A percentile compares a stretch with the other conserved stretches of the same genome.
Evolutionary conservation across 2,888 invertebrate genomes (phyloP).

Genomic region (Drosophila prolongata): DNA sequence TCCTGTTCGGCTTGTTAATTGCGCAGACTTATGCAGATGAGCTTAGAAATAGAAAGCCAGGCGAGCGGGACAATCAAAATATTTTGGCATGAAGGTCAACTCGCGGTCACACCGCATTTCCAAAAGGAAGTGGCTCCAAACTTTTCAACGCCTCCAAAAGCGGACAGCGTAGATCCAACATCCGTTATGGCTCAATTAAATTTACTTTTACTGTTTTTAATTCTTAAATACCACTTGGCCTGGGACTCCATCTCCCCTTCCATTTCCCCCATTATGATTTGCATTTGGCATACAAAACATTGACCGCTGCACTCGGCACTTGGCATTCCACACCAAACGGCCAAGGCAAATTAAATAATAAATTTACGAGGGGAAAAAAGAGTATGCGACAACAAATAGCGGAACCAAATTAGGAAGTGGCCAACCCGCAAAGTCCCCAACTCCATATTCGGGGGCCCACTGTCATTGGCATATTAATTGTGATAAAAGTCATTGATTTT

Average conservation of each 20-base stretch:
- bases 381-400: slow-evolving; percentile 63
- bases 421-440: slow-evolving; percentile 53
- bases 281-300: slow-evolving; percentile 76
- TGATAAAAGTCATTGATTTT: slow-evolving; percentile 28
- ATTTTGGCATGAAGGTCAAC: slow-evolving; percentile 67
- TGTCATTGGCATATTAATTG: slow-evolving; percentile 69
- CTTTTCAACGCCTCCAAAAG: slow-evolving; percentile 13
- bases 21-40: slow-evolving; percentile 26
- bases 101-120: slow-evolving; percentile 17
- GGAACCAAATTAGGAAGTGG: slow-evolving; percentile 78
- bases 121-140: slow-evolving; percentile 51
- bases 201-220: slow-evolving; percentile 52
- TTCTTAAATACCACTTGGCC: slow-evolving; percentile 27
- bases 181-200: slow-evolving; percentile 73
- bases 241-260: background rate
- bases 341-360: slow-evolving; percentile 69
- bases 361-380: slow-evolving; percentile 40
- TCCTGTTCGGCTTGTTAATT: slow-evolving; percentile 20
- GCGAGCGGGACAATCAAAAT: slow-evolving; percentile 7
- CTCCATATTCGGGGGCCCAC: slow-evolving; percentile 58
- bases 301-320: slow-evolving; percentile 46
- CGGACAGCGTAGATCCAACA: slow-evolving; percentile 40
- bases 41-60: slow-evolving; percentile 67
- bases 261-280: slow-evolving; percentile 49
- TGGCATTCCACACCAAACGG: slow-evolving; percentile 64